Evolutionary conservation across 2,797 vertebrate genomes (phyloP), one percentile per base, ranked within the genome.

Genomic region (Dendrocincla fuliginosa): DNA sequence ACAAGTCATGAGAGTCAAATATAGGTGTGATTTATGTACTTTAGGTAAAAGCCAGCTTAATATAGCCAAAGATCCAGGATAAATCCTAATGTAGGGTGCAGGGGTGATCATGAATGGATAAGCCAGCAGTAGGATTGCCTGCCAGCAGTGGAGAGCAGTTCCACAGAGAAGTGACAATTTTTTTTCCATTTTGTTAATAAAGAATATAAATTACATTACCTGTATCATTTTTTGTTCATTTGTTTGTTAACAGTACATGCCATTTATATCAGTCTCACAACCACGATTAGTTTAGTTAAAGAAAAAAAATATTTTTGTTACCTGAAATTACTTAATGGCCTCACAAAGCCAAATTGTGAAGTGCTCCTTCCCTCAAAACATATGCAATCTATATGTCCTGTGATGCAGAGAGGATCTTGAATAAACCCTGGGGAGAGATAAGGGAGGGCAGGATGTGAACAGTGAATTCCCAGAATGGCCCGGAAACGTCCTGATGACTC

Each of bases 101-200:
- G 92, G 87, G 84, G 76, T 92, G 79, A 89, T 87, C 30, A 7
- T 53, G 83, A 92, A 87, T 86, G 59, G 92, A 73, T 94, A 88
- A 91, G 46, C 55, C 3, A 44, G 80, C 63, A 70, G 52, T n/a
- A 37, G 76, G 57, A 65, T 89, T 86, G 59, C 55, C 44, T 18
- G 14, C 63, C 50, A 86, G 83, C 59, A 49, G 33, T 46, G 24
- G 30, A 94, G 55, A 86, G 44, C 46, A 33, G 37, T 78, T 86
- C 56, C 71, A 78, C 16, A 19, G 24, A 89, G 42, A 63, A 87
- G 57, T 30, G 46, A 44, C 74, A 84, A 88, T 18, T 7, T 13
- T 60, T 76, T 5, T 25, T 20, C n/a, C 57, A 4, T 76, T 28
- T 67, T 76, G 10, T 56, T 93, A 93, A 30, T 68, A 68, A 57